phyloP scores from a whole-genome alignment of 2,797 vertebrate genomes.

The Phalanger gymnotis region DNA sequence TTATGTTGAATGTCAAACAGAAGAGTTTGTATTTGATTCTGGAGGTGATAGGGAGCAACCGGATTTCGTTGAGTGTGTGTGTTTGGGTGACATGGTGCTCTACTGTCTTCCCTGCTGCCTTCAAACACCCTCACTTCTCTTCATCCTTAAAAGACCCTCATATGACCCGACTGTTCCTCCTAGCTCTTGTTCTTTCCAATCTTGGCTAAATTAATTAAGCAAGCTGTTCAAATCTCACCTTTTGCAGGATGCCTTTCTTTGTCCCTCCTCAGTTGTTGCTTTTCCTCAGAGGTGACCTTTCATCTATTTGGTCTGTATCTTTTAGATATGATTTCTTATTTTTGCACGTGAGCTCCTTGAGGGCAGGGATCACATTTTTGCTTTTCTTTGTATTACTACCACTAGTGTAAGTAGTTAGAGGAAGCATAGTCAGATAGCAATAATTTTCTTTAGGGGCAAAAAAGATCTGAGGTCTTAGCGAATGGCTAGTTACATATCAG shows the following conservation, averaged over 20 bases:
- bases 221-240: background rate
- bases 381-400: background rate
- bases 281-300: background rate
- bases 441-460: background rate
- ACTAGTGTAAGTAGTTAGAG: background rate
- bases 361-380: background rate
- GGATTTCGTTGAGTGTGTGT: no score
- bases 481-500: background rate
- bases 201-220: background rate
- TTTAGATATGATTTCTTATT: background rate
- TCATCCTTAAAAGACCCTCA: background rate
- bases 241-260: background rate
- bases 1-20: background rate
- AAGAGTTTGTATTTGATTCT: background rate
- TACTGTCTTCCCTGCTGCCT: background rate
- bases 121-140: background rate
- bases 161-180: background rate
- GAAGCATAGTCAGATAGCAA: background rate
- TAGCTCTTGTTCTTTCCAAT: background rate
- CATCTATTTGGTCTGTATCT: background rate
- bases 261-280: background rate
- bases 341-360: background rate
- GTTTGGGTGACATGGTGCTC: no score
- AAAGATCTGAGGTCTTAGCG: background rate
- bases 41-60: background rate